Base-by-base conservation (phyloP, 2,113 vertebrate species). In the Lycocorax pyrrhopterus region DNA sequence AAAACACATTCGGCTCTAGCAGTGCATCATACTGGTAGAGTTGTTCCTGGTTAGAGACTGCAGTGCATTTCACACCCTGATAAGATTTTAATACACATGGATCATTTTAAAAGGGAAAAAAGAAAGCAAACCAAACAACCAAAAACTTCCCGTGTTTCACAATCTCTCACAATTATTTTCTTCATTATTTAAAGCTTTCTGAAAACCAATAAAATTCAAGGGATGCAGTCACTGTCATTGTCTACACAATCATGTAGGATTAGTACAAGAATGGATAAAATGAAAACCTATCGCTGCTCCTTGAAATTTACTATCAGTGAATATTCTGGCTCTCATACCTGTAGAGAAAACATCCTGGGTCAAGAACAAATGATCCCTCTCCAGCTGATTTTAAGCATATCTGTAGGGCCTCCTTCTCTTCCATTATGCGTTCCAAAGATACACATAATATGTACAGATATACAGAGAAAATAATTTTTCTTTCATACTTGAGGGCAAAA, bases 221-320 rank as follows among this genome's bases (percentile, higher is more conserved):
- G 35, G 26, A 78, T 13, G 5, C 17, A 53, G 22, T 2, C 20
- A 58, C 27, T 37, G 10, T 19, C 17, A 32, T 33, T 81, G 14
- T 51, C 37, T 32, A 19, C 18, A 66, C 12, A 51, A 16, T 80
- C 73, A 10, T 25, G 21, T 29, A 75, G 32, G 15, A 67, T 44
- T 6, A 22, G 5, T 41, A 49, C 12, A 78, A 78, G 22, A 84
- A 53, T 6, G 6, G 14, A 35, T 25, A 47, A 88, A 77, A 78
- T 0, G 0, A n/a, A 82, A 56, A 60, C 2, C 2, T 68, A 4
- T 16, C 19, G 60, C 17, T 75, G 16, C 12, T 81, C 26, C 51
- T 59, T 66, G 29, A 71, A 56, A 81, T 22, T 51, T 60, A 30
- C 3, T 49, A 13, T 56, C 26, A 20, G 10, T 49, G 33, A 39